Evolutionary conservation across 2,113 vertebrate genomes (phyloP).

Genomic region (Rhabdomys dilectus): DNA sequence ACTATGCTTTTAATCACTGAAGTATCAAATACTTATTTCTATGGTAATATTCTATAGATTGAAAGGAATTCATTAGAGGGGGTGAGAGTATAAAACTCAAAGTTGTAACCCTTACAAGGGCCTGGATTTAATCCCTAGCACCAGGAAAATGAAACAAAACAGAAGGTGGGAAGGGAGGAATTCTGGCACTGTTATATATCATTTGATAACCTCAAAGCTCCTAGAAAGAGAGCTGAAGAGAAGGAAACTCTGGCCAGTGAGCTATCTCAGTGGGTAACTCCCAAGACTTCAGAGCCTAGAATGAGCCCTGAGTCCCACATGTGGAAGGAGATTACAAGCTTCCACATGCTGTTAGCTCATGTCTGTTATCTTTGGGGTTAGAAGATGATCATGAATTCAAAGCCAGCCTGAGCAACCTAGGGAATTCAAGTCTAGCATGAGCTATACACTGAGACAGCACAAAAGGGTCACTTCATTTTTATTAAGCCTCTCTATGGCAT

Average conservation of each 20-base stretch:
- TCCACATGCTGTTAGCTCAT: neutral
- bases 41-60: neutral
- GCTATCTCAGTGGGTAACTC: neutral
- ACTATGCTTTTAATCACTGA: conserved; percentile 21
- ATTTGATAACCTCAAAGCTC: neutral
- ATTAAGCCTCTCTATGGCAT: neutral
- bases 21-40: conserved; percentile 14
- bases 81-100: neutral
- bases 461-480: neutral
- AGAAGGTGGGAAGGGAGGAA: neutral
- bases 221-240: neutral
- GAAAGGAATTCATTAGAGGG: neutral
- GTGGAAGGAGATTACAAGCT: neutral
- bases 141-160: neutral
- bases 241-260: neutral
- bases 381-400: neutral
- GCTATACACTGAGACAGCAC: neutral
- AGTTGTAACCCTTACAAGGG: neutral
- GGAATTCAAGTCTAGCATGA: neutral
- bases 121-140: neutral
- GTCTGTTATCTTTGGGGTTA: neutral
- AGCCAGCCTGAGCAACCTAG: neutral
- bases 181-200: neutral
- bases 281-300: neutral
- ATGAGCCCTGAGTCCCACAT: neutral